Base-by-base conservation (phyloP, 2,113 vertebrate genomes). In the Picathartes gymnocephalus region DNA sequence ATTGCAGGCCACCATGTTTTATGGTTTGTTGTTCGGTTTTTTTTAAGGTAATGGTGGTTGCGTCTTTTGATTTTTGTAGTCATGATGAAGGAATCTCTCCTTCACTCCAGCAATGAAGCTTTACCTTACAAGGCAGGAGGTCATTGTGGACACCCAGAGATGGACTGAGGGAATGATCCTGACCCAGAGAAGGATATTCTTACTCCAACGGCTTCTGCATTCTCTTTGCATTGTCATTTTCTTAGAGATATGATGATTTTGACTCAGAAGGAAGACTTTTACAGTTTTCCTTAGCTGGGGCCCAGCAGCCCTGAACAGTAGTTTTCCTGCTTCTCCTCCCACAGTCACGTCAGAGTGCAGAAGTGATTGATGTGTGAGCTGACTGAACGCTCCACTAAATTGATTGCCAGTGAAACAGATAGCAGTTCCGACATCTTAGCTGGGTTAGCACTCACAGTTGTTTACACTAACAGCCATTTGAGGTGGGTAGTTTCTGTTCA, bases 371-470 rank as follows among this genome's bases (percentile, higher is more conserved):
- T 89, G 47, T 1, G 1, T 57, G 81, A 84, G 89, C 91, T 77
- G 74, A 61, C 90, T 80, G 84, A 91, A 82, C 21, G 11, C 81
- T 86, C 80, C 50, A 13, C 53, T 79, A 79, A 90, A 92, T 48
- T 82, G 83, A 86, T 92, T 91, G 66, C 78, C 60, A 25, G 84
- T 39, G 76, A 73, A 94, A 85, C 57, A 91, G 83, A 91, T n/a
- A 92, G 61, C 65, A 44, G 82, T 57, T 92, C 86, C 30, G 84
- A 94, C 90, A 88, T 94, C 79, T 96, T 94, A 86, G 90, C 74
- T 73, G 88, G 81, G 70, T 81, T 79, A 68, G 71, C 21, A 10
- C 79, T 88, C 78, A 7, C 37, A 13, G 31, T 23, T 81, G 42
- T 79, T 95, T 84, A 65, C 33, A 4, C 73, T 68, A 57, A 91